Conservation (phyloP, 2,888 invertebrate genomes). For the Baccha elongata region DNA sequence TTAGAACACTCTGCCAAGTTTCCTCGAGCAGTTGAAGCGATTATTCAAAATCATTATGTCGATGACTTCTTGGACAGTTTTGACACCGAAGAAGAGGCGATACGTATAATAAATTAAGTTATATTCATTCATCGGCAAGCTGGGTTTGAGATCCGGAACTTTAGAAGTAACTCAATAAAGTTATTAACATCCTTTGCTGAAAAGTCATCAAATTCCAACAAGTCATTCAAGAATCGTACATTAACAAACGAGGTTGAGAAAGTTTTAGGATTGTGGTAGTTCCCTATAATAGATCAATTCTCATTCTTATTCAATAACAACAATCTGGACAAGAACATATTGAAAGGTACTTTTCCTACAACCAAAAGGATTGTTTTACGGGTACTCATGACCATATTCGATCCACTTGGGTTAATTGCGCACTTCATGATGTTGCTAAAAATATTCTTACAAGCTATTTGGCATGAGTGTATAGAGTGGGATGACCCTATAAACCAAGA, state of each 20-base stretch:
- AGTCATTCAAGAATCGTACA: background rate
- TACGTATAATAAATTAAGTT: background rate
- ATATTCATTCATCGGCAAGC: slow-evolving; percentile 20
- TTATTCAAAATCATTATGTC: slow-evolving; percentile 39
- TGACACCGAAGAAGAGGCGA: slow-evolving; percentile 12
- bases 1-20: background rate
- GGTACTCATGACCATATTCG: background rate
- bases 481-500: too few relatives aligned
- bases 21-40: slow-evolving; percentile 43
- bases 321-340: background rate
- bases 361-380: too few relatives aligned
- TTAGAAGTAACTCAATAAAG: slow-evolving; percentile 26
- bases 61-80: too few relatives aligned
- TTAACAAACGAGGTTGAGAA: background rate
- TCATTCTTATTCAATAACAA: background rate
- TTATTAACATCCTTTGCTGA: background rate
- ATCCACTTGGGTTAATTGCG: background rate
- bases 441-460: too few relatives aligned
- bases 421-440: background rate
- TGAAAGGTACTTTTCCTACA: too few relatives aligned
- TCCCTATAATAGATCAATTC: slow-evolving; percentile 1
- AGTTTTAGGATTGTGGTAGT: slow-evolving; percentile 43
- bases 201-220: background rate
- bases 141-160: slow-evolving; percentile 40
- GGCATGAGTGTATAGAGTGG: too few relatives aligned